Evolutionary conservation across 2,113 vertebrate genomes (phyloP).

Genomic region (Pseudopipra pipra): DNA sequence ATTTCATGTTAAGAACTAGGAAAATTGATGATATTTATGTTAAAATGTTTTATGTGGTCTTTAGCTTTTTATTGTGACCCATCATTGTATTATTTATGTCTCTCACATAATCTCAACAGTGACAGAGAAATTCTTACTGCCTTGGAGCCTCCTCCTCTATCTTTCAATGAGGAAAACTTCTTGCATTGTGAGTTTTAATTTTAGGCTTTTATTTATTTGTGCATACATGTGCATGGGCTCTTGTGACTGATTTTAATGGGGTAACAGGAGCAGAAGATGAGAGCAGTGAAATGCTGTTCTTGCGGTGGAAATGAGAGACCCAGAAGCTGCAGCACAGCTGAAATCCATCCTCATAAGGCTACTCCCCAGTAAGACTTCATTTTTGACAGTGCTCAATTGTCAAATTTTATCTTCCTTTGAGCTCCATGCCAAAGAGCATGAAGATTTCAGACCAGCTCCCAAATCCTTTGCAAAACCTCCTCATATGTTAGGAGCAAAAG

Average conservation of each 20-base stretch:
- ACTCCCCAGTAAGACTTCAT: not conserved
- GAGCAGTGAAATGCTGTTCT: not conserved
- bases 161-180: not conserved
- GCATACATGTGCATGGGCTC: too few relatives aligned
- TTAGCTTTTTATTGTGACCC: not conserved
- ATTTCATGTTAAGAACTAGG: not conserved
- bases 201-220: not conserved
- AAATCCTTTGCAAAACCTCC: not conserved
- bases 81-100: not conserved
- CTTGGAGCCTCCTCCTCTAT: not conserved
- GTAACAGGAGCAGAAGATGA: not conserved
- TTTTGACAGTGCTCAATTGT: not conserved
- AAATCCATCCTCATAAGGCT: not conserved
- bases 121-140: not conserved
- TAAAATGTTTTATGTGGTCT: not conserved
- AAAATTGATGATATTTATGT: not conserved
- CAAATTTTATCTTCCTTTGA: not conserved
- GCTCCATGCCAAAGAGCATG: not conserved
- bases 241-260: not conserved
- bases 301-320: not conserved
- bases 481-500: not conserved
- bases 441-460: not conserved
- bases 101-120: not conserved
- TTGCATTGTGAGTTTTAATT: not conserved
- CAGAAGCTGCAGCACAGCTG: not conserved